Conservation (phyloP, 2,797 vertebrate genomes). For the Psittacula echo region DNA sequence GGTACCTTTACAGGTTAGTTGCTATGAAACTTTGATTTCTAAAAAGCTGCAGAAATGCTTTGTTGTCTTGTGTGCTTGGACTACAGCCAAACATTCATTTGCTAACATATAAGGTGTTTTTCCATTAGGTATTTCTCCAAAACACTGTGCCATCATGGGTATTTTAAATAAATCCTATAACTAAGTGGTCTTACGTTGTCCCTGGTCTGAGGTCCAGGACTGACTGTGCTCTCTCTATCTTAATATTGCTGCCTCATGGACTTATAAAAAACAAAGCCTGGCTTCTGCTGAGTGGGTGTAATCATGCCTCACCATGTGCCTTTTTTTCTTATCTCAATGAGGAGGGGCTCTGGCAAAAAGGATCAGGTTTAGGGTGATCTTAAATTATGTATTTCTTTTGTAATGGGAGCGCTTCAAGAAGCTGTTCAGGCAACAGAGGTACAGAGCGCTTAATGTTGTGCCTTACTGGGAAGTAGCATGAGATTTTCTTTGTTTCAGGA, state of each 20-base stretch:
- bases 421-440: neutral
- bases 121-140: neutral
- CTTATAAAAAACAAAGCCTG: neutral
- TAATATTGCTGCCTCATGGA: neutral
- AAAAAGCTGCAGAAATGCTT: neutral
- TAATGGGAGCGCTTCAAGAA: fast-evolving
- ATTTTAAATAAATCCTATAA: neutral
- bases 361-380: neutral
- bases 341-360: neutral
- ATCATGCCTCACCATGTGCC: fast-evolving
- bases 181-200: neutral
- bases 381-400: neutral
- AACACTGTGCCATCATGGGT: neutral
- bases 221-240: neutral
- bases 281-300: neutral
- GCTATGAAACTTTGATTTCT: neutral
- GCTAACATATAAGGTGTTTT: neutral
- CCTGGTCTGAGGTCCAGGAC: neutral
- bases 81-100: fast-evolving
- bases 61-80: fast-evolving
- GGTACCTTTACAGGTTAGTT: neutral
- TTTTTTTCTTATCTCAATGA: neutral
- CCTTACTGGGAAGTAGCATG: neutral
- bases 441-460: neutral
- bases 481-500: neutral